A percentile compares a stretch with the other conserved stretches of the same genome.
Evolutionary conservation across 1,140 invertebrate species (phyloP).

Genomic region (Leptinotarsa lineolata): DNA sequence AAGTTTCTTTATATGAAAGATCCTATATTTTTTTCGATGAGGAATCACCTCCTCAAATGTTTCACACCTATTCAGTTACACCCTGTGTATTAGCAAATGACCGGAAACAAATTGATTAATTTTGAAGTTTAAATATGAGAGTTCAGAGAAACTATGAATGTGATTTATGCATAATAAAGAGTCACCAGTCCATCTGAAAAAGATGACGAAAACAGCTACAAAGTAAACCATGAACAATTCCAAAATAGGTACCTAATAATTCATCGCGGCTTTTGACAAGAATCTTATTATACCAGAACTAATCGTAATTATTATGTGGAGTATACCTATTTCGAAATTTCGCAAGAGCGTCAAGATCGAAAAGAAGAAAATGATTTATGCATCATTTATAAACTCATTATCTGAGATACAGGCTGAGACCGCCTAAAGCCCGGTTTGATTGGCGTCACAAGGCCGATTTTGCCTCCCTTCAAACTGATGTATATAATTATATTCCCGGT

Average conservation of each 20-base stretch:
- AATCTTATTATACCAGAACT: conserved; percentile 40
- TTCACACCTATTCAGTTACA: no score
- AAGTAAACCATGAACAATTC: background rate
- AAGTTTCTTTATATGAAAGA: no score
- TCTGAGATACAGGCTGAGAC: conserved; percentile 46
- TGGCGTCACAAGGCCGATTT: conserved; percentile 46
- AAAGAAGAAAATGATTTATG: conserved; percentile 55
- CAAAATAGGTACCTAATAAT: background rate
- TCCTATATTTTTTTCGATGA: no score
- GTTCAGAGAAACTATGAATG: no score
- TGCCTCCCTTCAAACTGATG: conserved; percentile 41
- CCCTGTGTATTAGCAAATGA: no score
- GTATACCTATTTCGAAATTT: conserved; percentile 40
- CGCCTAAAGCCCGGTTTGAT: conserved; percentile 51
- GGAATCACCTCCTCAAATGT: no score
- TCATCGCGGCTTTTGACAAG: conserved; percentile 32
- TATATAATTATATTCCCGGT: conserved; percentile 45
- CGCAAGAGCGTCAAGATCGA: conserved; percentile 38
- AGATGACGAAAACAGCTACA: no score
- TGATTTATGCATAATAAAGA: no score
- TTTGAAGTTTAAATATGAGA: no score
- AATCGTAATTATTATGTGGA: conserved; percentile 43
- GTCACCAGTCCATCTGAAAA: no score
- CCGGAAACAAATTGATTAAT: no score
- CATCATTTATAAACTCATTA: conserved; percentile 59